Evolutionary conservation across 1,140 invertebrate genomes (phyloP).

Genomic region (Nixonia krombeini): DNA sequence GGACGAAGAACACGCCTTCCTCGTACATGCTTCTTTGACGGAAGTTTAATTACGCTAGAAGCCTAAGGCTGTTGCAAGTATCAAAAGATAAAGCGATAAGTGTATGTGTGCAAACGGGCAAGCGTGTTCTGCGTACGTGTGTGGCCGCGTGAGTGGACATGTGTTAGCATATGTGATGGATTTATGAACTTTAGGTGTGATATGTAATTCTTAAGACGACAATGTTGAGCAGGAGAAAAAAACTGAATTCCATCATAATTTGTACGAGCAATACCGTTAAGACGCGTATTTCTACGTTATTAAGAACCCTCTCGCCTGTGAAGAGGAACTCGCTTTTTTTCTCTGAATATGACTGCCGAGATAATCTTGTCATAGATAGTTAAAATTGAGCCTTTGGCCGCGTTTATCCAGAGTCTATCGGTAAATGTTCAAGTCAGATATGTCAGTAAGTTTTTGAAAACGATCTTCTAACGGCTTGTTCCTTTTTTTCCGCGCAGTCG

Average conservation of each 20-base stretch:
- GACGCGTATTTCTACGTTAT: not conserved
- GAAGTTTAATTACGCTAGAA: slow-evolving; percentile 35
- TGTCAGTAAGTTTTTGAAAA: too few relatives aligned
- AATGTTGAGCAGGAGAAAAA: slow-evolving; percentile 20
- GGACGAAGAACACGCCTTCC: slow-evolving; percentile 21
- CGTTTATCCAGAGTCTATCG: too few relatives aligned
- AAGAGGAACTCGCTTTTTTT: slow-evolving; percentile 29
- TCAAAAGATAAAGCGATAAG: slow-evolving; percentile 21
- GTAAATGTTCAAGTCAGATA: too few relatives aligned
- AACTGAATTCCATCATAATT: slow-evolving; percentile 22
- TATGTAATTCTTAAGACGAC: slow-evolving; percentile 20
- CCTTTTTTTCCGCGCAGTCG: too few relatives aligned
- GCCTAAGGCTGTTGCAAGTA: slow-evolving; percentile 37
- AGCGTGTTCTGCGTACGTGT: not conserved
- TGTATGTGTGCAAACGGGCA: not conserved
- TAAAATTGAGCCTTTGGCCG: slow-evolving; percentile 9
- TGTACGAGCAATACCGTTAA: not conserved
- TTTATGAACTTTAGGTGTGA: slow-evolving; percentile 40
- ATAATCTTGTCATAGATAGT: slow-evolving; percentile 34
- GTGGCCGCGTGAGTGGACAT: not conserved
- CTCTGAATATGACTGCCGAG: slow-evolving; percentile 32
- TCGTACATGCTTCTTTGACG: slow-evolving; percentile 36
- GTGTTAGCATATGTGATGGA: slow-evolving; percentile 14
- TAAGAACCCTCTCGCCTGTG: slow-evolving; percentile 9
- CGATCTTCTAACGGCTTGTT: too few relatives aligned